Conservation (phyloP, 1,140 invertebrate genomes). For the Spodoptera frugiperda region DNA sequence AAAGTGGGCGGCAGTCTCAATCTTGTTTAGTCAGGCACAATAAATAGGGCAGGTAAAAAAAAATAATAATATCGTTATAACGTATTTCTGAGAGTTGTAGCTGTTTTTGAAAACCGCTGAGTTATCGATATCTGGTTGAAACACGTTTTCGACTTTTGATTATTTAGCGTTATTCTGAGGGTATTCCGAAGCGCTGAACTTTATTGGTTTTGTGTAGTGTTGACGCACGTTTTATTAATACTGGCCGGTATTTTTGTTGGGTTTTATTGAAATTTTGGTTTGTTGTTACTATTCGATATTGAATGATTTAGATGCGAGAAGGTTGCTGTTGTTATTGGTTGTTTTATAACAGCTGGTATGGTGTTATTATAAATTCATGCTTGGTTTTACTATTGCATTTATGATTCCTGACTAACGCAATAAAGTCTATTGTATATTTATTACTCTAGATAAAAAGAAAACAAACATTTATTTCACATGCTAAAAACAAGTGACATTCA, state of each 20-base stretch:
- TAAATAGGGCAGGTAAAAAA: slow-evolving; percentile 25
- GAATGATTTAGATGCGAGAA: not conserved
- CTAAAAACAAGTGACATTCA: too few relatives aligned
- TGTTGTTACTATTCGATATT: slow-evolving; percentile 4
- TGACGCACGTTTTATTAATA: slow-evolving; percentile 27
- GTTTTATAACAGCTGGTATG: too few relatives aligned
- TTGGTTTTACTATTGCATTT: too few relatives aligned
- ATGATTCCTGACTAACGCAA: too few relatives aligned
- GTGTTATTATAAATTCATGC: too few relatives aligned
- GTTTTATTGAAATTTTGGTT: slow-evolving; percentile 11
- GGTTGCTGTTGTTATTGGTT: too few relatives aligned
- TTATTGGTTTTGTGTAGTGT: slow-evolving; percentile 31
- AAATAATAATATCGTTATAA: slow-evolving; percentile 43
- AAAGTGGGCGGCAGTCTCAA: not conserved
- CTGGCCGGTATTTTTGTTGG: slow-evolving; percentile 3
- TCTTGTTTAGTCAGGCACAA: slow-evolving; percentile 19
- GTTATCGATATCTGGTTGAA: slow-evolving; percentile 22
- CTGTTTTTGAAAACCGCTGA: slow-evolving; percentile 26
- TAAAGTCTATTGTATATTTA: too few relatives aligned
- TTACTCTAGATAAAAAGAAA: too few relatives aligned
- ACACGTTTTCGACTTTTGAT: slow-evolving; percentile 37
- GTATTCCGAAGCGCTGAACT: slow-evolving; percentile 15
- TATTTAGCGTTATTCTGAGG: slow-evolving; percentile 24
- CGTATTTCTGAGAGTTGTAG: slow-evolving; percentile 28
- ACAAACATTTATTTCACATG: too few relatives aligned